A percentile compares a stretch with the other conserved stretches of the same genome.
phyloP scores from a whole-genome alignment of 1,140 invertebrate species.

The Pomacea maculata region DNA sequence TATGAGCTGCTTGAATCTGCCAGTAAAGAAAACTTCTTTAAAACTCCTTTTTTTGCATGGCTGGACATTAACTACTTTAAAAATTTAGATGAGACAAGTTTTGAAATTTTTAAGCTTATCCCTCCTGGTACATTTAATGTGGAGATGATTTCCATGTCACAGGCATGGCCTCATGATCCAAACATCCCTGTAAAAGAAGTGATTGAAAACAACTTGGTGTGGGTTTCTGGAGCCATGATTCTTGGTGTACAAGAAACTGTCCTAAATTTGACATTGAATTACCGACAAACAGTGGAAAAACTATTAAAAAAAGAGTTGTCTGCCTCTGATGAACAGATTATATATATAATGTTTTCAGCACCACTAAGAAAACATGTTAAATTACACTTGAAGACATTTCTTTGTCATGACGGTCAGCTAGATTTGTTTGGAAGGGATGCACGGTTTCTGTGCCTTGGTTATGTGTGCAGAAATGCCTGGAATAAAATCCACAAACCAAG shows the following conservation, averaged over 20 bases:
- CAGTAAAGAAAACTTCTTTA: slow-evolving; percentile 35
- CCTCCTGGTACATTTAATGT: slow-evolving; percentile 49
- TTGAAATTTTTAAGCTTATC: slow-evolving; percentile 40
- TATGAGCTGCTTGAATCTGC: slow-evolving; percentile 48
- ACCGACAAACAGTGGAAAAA: slow-evolving; percentile 26
- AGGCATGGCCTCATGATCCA: slow-evolving; percentile 37
- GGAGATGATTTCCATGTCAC: slow-evolving; percentile 47
- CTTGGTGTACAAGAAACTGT: slow-evolving; percentile 36
- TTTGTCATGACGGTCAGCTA: slow-evolving; percentile 37
- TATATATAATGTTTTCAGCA: slow-evolving; percentile 35
- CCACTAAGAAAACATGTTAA: slow-evolving; percentile 22
- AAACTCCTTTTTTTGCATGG: slow-evolving; percentile 54
- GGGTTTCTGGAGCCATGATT: slow-evolving; percentile 50
- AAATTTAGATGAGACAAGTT: slow-evolving; percentile 36
- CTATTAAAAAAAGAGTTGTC: slow-evolving; percentile 29
- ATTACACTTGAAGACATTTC: slow-evolving; percentile 29
- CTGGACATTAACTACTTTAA: slow-evolving; percentile 54
- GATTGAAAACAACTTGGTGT: slow-evolving; percentile 40
- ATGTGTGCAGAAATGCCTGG: slow-evolving; percentile 36
- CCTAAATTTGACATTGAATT: slow-evolving; percentile 29
- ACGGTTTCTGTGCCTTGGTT: slow-evolving; percentile 35
- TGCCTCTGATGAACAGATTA: slow-evolving; percentile 33
- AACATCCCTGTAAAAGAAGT: slow-evolving; percentile 31
- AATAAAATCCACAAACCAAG: slow-evolving; percentile 31
- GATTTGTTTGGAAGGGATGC: slow-evolving; percentile 32